Percentiles rank a stretch among this genome's conserved stretches.
Conservation (phyloP, 2,797 vertebrate genomes). For the Sebastes vulpes region DNA sequence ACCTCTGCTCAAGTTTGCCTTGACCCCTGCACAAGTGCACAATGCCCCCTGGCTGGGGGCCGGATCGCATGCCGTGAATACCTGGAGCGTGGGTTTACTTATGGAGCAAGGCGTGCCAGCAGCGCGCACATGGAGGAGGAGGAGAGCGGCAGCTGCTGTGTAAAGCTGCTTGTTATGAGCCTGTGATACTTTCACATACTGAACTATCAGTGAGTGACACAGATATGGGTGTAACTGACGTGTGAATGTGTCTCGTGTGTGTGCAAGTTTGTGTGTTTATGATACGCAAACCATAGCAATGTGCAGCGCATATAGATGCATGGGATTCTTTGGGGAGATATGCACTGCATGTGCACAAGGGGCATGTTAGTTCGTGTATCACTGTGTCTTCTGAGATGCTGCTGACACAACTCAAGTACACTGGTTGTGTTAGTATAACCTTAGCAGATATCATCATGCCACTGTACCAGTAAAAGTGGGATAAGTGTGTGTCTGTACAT, state of each 20-base stretch:
- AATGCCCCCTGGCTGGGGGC: slow-evolving; percentile 30
- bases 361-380: slow-evolving; percentile 39
- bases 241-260: slow-evolving; percentile 59
- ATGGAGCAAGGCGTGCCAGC: slow-evolving; percentile 70
- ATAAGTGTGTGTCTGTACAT: slow-evolving; percentile 45
- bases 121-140: slow-evolving; percentile 35
- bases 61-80: slow-evolving; percentile 68
- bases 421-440: slow-evolving; percentile 5
- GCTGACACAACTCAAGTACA: slow-evolving; percentile 33
- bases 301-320: slow-evolving; percentile 45
- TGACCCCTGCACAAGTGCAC: slow-evolving; percentile 75
- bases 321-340: slow-evolving; percentile 49
- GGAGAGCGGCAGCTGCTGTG: slow-evolving; percentile 73
- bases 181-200: slow-evolving; percentile 71
- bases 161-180: slow-evolving; percentile 68
- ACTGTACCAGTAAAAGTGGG: neutral
- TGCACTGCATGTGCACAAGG: slow-evolving; percentile 28
- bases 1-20: slow-evolving; percentile 56
- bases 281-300: slow-evolving; percentile 46
- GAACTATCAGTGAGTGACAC: slow-evolving; percentile 58
- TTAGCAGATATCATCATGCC: slow-evolving; percentile 24
- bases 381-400: slow-evolving; percentile 15
- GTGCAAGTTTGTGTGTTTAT: slow-evolving; percentile 46
- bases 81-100: slow-evolving; percentile 75
- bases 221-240: slow-evolving; percentile 70